Evolutionary conservation across 2,888 invertebrate genomes (phyloP).

Genomic region (Megamerina dolium): DNA sequence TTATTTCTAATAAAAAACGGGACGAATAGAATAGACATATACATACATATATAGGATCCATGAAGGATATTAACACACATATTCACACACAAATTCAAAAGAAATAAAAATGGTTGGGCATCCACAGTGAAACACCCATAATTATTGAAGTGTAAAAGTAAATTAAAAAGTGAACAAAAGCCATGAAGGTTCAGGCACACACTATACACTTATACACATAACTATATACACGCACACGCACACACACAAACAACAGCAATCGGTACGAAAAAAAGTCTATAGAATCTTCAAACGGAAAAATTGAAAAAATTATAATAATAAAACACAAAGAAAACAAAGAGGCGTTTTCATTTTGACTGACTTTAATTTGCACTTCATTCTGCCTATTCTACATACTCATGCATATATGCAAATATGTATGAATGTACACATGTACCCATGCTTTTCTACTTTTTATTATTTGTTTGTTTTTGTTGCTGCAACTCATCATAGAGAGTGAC

Average conservation of each 20-base stretch:
- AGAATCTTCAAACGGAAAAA: background rate
- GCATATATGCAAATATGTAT: background rate
- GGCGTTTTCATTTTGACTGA: too few species aligned
- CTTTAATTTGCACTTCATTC: slow-evolving; percentile 17
- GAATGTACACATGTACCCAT: background rate
- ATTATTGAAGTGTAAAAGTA: slow-evolving; percentile 19
- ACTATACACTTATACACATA: too few species aligned
- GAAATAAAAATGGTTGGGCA: too few species aligned
- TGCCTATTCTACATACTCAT: slow-evolving; percentile 7
- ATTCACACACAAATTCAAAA: too few species aligned
- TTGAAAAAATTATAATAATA: background rate
- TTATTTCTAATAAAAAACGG: background rate
- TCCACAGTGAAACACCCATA: slow-evolving; percentile 13
- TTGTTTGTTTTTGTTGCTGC: background rate
- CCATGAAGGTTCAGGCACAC: background rate
- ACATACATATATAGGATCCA: too few species aligned
- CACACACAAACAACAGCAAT: too few species aligned
- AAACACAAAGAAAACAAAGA: background rate
- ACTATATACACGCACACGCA: too few species aligned
- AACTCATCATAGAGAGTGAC: too few species aligned
- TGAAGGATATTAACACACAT: too few species aligned
- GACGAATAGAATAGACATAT: background rate
- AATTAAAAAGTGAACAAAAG: slow-evolving; percentile 16
- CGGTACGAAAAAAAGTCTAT: too few species aligned
- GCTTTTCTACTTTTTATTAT: too few species aligned